These are phyloP conservation scores for Brachionus paranguensis DNA, from an alignment of 1,140 invertebrate species.

Conservation along the genomic window DNA sequence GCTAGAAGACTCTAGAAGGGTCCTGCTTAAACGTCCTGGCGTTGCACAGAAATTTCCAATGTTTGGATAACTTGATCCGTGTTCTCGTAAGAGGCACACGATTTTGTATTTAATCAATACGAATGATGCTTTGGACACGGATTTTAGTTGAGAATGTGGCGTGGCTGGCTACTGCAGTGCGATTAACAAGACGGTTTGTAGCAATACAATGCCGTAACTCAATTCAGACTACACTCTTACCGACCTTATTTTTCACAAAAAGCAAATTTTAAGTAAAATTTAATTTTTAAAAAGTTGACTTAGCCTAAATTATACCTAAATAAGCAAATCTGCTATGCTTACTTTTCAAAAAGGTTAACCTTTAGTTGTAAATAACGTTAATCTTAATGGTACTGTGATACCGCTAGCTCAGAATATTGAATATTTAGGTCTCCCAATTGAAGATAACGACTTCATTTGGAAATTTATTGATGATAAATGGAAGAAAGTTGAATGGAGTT, in stretches of 20 bases:
- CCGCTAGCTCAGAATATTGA: too few species aligned
- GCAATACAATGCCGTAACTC: conserved; percentile 9
- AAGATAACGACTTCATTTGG: too few species aligned
- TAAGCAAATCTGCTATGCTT: too few species aligned
- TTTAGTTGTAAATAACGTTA: too few species aligned
- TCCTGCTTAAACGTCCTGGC: conserved; percentile 17
- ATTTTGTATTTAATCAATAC: conserved; percentile 13
- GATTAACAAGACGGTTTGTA: conserved; percentile 30
- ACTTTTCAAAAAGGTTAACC: too few species aligned
- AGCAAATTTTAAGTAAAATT: neutral
- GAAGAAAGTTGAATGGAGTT: too few species aligned
- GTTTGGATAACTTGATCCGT: neutral
- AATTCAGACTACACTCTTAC: conserved; percentile 39
- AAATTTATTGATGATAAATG: too few species aligned
- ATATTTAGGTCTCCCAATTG: too few species aligned
- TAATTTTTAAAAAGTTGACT: neutral
- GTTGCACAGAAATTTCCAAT: conserved; percentile 33
- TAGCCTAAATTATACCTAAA: too few species aligned
- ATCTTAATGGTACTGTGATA: too few species aligned
- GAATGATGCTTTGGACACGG: conserved; percentile 8
- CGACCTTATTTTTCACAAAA: neutral
- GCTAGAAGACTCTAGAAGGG: conserved; percentile 23
- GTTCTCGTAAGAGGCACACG: conserved; percentile 11
- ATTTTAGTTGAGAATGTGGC: conserved; percentile 32
- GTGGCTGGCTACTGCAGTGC: conserved; percentile 36